A percentile compares a stretch with the other conserved stretches of the same genome.
Conservation (phyloP, 2,113 vertebrate genomes). For the Pampusana beccarii region DNA sequence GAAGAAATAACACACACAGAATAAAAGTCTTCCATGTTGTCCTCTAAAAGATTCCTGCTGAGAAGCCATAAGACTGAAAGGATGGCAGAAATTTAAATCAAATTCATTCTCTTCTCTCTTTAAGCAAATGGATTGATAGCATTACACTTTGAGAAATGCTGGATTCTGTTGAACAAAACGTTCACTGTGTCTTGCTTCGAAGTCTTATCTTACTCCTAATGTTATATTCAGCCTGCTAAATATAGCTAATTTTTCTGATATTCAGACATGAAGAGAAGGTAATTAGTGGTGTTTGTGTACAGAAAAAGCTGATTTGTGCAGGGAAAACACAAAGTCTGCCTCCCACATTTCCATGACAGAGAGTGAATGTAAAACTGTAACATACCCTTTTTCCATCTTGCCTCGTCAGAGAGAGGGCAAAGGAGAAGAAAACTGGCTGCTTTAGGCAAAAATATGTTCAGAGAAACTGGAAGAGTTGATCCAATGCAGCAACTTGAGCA, state of each 20-base stretch:
- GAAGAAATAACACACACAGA: neutral
- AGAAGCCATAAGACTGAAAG: neutral
- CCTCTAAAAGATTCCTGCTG: neutral
- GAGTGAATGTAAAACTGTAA: neutral
- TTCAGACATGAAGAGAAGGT: constrained; percentile 23
- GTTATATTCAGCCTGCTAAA: constrained; percentile 18
- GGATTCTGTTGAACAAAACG: neutral
- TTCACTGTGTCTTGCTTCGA: neutral
- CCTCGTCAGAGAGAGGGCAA: neutral
- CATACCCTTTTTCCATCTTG: neutral
- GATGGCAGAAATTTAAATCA: neutral
- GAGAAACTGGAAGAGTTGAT: neutral
- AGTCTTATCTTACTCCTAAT: neutral
- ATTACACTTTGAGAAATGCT: neutral
- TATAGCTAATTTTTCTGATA: constrained; percentile 42
- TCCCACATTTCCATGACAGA: neutral
- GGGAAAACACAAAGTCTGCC: neutral
- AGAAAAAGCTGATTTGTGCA: constrained; percentile 9
- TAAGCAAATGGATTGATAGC: neutral
- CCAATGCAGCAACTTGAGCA: neutral
- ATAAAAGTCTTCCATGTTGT: neutral
- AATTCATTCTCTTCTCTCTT: neutral
- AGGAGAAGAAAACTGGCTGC: neutral
- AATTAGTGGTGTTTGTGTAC: constrained; percentile 33
- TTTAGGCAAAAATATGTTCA: neutral